A percentile compares a stretch with the other conserved stretches of the same genome.
Evolutionary conservation across 2,113 vertebrate species (phyloP).

Genomic region (Osmerus eperlanus): DNA sequence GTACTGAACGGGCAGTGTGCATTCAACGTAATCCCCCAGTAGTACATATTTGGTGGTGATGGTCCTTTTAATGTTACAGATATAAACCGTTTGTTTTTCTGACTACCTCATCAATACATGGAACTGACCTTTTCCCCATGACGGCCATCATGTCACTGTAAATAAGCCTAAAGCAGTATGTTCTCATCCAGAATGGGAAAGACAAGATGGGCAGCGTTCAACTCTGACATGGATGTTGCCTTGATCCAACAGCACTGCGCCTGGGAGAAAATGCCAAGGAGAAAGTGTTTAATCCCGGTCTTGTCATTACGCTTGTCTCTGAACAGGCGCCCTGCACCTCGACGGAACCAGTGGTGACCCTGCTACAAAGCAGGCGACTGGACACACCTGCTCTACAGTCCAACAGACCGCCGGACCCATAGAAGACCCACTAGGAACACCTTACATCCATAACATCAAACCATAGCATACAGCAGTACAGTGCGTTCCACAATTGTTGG

Average conservation of each 20-base stretch:
- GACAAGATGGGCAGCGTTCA: too few relatives aligned
- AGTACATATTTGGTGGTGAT: too few relatives aligned
- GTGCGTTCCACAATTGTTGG: too few relatives aligned
- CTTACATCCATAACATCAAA: neutral
- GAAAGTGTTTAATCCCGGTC: conserved; percentile 47
- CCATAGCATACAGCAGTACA: too few relatives aligned
- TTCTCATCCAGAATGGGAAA: too few relatives aligned
- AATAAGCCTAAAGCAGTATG: too few relatives aligned
- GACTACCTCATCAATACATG: too few relatives aligned
- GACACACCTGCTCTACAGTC: conserved; percentile 12
- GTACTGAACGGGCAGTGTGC: neutral
- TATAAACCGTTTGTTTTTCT: too few relatives aligned
- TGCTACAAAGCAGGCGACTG: conserved; percentile 6
- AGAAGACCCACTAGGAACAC: conserved; percentile 1
- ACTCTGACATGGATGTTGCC: too few relatives aligned
- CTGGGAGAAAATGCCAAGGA: neutral
- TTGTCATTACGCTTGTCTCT: conserved; percentile 63
- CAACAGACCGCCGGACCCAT: conserved; percentile 9
- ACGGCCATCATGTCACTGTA: too few relatives aligned
- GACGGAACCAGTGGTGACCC: conserved; percentile 69
- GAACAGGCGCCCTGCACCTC: conserved; percentile 75
- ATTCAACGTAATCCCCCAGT: neutral
- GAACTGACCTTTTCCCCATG: too few relatives aligned
- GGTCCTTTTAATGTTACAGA: too few relatives aligned
- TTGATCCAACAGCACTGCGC: neutral